phyloP scores from a whole-genome alignment of 2,888 invertebrate genomes.

The Pachydiplax longipennis region DNA sequence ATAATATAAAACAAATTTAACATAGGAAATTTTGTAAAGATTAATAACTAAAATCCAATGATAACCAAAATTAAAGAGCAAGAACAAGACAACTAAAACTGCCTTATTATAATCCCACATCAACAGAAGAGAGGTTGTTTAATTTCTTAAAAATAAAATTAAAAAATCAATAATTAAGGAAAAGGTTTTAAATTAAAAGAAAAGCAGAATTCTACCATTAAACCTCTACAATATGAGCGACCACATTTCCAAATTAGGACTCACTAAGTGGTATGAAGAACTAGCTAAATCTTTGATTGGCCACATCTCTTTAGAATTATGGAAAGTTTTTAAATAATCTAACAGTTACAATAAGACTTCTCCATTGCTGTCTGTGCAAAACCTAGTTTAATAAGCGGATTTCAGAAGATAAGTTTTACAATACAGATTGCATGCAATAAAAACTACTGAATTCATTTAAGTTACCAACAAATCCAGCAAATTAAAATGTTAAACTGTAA shows the following conservation, averaged over 20 bases:
- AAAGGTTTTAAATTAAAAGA: background rate
- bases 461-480: background rate
- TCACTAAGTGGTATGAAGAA: background rate
- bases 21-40: background rate
- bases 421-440: background rate
- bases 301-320: background rate
- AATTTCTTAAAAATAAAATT: background rate
- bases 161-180: background rate
- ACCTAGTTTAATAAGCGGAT: background rate
- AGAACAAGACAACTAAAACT: background rate
- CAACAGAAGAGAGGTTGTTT: background rate
- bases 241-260: too few relatives aligned
- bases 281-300: background rate
- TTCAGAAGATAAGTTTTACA: background rate
- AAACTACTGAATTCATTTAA: background rate
- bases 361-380: background rate
- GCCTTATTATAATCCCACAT: background rate
- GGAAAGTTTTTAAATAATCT: background rate
- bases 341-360: background rate
- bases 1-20: background rate
- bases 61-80: background rate
- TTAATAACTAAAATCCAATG: background rate
- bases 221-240: too few relatives aligned
- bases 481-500: background rate
- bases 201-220: background rate